Conservation (phyloP, 2,888 invertebrate species). For the Oxyteleia sp. region DNA sequence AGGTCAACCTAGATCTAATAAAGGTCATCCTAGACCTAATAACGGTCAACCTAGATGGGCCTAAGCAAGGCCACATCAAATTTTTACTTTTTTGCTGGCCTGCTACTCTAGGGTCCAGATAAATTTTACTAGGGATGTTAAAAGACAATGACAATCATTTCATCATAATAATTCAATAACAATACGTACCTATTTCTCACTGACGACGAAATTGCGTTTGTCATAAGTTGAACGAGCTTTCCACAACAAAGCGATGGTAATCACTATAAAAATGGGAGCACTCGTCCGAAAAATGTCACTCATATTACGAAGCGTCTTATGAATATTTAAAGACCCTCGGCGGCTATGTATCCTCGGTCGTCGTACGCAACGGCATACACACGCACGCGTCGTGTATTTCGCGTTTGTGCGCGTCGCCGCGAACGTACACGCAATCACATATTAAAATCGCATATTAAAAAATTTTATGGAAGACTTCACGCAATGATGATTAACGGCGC, state of each 20-base stretch:
- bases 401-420: not conserved
- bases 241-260: constrained; percentile 5
- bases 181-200: constrained; percentile 22
- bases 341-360: not conserved
- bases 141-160: not conserved
- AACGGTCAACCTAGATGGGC: too few species aligned
- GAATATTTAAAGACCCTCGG: constrained; percentile 30
- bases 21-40: too few species aligned
- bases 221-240: constrained; percentile 9
- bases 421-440: constrained; percentile 13
- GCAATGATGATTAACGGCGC: constrained; percentile 13
- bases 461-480: constrained; percentile 4
- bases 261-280: constrained; percentile 13
- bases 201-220: not conserved
- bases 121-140: too few species aligned
- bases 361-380: not conserved
- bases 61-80: too few species aligned
- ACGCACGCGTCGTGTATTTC: not conserved
- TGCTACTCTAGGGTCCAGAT: too few species aligned
- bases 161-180: not conserved
- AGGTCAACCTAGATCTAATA: too few species aligned
- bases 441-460: constrained; percentile 10
- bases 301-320: constrained; percentile 22
- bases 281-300: constrained; percentile 27
- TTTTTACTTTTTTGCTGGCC: too few species aligned